Base-by-base conservation (phyloP, 2,888 invertebrate genomes). In the Antheraea assamensis region DNA sequence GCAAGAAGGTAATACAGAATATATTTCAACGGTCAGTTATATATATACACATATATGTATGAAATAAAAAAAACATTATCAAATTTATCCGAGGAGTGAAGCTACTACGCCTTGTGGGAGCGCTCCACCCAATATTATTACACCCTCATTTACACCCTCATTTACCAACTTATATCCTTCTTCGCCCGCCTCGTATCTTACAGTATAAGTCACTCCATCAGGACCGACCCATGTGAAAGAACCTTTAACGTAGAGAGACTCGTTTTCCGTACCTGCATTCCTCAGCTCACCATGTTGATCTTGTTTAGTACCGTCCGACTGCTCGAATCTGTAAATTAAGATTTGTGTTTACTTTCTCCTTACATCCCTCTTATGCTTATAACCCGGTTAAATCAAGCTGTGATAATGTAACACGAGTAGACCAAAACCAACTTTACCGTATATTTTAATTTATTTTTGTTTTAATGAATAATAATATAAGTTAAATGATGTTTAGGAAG, bases 231-330 rank as follows among this genome's bases (percentile, higher is more conserved):
- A 90, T 0, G 81, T 77, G 72, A 83, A 89, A 10, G 71, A 79
- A 15, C 90, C 90, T 52, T 76, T 4, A 3, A 90, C 86, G 2
- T 76, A 74, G 3, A 88, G 75, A 42, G 82, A 78, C 68, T 87
- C 83, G 64, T 86, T 77, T 8, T 82, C 78, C 73, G 80, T 71
- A 0, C 88, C 87, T 42, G 72, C 74, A 72, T 88, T 88, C 3
- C 83, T 74, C 31, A 96, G 83, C 78, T 90, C 95, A 24, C 97
- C 97, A 70, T 90, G 89, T 86, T 97, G 96, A 74, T 95, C 93
- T 2, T 95, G 96, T 70, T 85, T 88, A 77, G 96, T 96, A n/a
- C 96, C 96, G 80, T 97, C 96, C 1, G 95, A 96, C 70, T 96
- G 96, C 83, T 96, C 95, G 80, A 95, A 97, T 79, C 95, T 96